Evolutionary conservation across 1,140 invertebrate species (phyloP).

Genomic region (Lordiphosa collinella): DNA sequence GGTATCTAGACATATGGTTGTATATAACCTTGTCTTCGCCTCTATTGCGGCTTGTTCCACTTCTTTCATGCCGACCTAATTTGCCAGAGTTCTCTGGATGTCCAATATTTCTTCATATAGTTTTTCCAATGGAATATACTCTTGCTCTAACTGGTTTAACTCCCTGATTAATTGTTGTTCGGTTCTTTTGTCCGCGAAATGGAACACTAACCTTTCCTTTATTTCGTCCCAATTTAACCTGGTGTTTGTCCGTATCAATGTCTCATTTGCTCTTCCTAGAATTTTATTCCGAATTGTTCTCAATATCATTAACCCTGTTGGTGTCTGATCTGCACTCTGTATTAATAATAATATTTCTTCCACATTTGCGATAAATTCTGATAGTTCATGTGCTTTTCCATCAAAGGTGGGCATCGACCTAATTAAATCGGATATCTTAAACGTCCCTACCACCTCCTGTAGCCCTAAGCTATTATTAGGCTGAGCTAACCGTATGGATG

Average conservation of each 20-base stretch:
- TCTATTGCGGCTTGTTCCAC: too few relatives aligned
- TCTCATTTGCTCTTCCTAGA: not conserved
- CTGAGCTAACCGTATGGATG: too few relatives aligned
- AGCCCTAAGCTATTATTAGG: too few relatives aligned
- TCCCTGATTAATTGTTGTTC: too few relatives aligned
- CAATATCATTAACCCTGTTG: constrained; percentile 1
- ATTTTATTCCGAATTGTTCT: constrained; percentile 4
- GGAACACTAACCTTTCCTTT: not conserved
- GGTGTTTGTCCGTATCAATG: not conserved
- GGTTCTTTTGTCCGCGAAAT: not conserved
- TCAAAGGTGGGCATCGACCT: not conserved
- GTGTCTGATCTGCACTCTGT: constrained; percentile 1
- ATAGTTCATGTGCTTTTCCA: not conserved
- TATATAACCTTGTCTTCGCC: too few relatives aligned
- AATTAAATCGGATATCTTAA: constrained; percentile 1
- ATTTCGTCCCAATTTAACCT: not conserved
- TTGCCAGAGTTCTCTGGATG: too few relatives aligned
- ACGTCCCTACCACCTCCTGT: not conserved
- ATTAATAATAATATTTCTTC: constrained; percentile 4
- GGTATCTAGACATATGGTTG: too few relatives aligned
- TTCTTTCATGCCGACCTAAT: too few relatives aligned
- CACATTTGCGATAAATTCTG: constrained; percentile 5
- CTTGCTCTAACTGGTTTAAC: too few relatives aligned
- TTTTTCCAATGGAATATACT: too few relatives aligned
- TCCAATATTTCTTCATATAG: too few relatives aligned